Conservation (phyloP, 2,888 invertebrate genomes). For the Isoperla grammatica region DNA sequence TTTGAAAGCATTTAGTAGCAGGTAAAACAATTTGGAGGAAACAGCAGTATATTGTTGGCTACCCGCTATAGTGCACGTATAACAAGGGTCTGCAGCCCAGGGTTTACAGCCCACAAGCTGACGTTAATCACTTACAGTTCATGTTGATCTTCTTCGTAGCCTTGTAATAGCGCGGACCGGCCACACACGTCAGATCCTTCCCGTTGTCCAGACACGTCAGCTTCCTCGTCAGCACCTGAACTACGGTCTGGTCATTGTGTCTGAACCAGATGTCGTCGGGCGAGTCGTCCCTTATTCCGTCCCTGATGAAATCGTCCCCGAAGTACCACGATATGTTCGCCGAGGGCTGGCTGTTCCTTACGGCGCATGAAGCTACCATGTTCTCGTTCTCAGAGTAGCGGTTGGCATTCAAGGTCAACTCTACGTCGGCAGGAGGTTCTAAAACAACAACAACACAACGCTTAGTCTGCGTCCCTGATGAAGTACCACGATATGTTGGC, state of each 20-base stretch:
- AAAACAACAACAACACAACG: no score
- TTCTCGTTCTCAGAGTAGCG: slow-evolving; percentile 29
- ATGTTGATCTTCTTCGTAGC: slow-evolving; percentile 48
- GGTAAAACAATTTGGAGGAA: no score
- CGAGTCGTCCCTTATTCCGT: slow-evolving; percentile 50
- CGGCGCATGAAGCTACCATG: slow-evolving; percentile 60
- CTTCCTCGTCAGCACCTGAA: slow-evolving; percentile 58
- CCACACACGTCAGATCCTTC: slow-evolving; percentile 58
- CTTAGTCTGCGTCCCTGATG: slow-evolving; percentile 46
- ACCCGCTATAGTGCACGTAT: no score
- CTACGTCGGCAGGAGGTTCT: no score
- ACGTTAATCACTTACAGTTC: slow-evolving; percentile 59
- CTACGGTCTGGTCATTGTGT: slow-evolving; percentile 46
- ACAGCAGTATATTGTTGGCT: no score
- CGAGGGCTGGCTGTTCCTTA: slow-evolving; percentile 64
- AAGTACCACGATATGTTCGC: slow-evolving; percentile 54
- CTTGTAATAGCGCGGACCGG: slow-evolving; percentile 44
- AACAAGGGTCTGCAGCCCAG: no score
- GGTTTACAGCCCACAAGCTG: no score
- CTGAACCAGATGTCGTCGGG: slow-evolving; percentile 29
- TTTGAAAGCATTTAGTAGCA: no score
- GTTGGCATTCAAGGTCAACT: no score
- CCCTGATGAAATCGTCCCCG: slow-evolving; percentile 40
- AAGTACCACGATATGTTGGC: slow-evolving; percentile 54
- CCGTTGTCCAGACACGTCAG: slow-evolving; percentile 61